Evolutionary conservation across 1,140 invertebrate genomes (phyloP), one percentile per base, ranked within the genome.

Genomic region (Holcopasites calliopsidis): DNA sequence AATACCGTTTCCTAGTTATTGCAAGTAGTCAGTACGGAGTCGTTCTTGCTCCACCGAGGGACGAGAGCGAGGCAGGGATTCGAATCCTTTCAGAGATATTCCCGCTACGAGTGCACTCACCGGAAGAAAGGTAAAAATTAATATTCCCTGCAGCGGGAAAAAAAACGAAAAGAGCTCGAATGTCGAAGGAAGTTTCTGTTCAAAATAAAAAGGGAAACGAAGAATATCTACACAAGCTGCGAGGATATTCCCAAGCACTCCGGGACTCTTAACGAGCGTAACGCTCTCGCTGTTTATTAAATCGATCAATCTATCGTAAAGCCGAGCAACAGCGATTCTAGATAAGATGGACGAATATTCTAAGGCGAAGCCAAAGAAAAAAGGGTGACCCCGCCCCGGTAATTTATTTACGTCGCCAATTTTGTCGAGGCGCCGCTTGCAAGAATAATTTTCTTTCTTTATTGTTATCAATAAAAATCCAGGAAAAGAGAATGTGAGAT

Each of bases 211-310:
- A 44, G 26, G 5, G 42, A 60, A 60, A 42, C 57, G 58, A 18
- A 28, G 58, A 40, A 28, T 44, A 60, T 42, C n/a, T n/a, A n/a
- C n/a, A n/a, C n/a, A n/a, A n/a, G n/a, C n/a, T n/a, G n/a, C n/a
- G n/a, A n/a, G n/a, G n/a, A n/a, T n/a, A n/a, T n/a, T n/a, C n/a
- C n/a, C n/a, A n/a, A n/a, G n/a, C n/a, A 11, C 31, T 13, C 21
- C 28, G 21, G 21, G 16, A 3, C 5, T 60, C 52, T 47, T 72
- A 77, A 71, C 74, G 40, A 71, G 68, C 68, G 38, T 64, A 64
- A 77, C 40, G 28, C 72, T 10, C n/a, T 13, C 68, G 58, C 33
- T 69, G 58, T 57, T 77, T 77, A 72, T 72, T 64, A 72, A 77
- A 64, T 77, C 68, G 68, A 72, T 77, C 68, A 64, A 49, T 18